phyloP scores from a whole-genome alignment of 2,797 vertebrate genomes.

The Sciaenops ocellatus region DNA sequence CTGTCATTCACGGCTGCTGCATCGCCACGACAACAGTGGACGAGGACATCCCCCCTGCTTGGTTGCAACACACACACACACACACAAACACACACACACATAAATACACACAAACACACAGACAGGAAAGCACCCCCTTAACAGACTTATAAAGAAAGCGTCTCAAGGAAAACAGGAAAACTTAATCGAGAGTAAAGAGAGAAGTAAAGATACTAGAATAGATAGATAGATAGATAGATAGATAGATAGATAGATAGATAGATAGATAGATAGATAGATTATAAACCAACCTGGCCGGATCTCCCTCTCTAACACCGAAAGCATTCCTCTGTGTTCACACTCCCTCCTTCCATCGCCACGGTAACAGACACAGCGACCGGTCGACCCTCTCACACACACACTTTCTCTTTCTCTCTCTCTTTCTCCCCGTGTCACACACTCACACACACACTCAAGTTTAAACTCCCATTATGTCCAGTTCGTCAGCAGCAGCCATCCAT shows the following conservation, averaged over 20 bases:
- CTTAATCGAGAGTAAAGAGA: background rate
- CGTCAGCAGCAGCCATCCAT: constrained; percentile 30
- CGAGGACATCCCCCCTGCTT: constrained; percentile 70
- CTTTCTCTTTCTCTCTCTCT: constrained; percentile 6
- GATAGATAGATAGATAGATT: background rate
- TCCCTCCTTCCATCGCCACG: constrained; percentile 64
- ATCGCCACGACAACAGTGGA: constrained; percentile 67
- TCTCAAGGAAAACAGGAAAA: background rate
- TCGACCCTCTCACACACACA: constrained; percentile 35
- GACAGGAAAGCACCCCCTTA: constrained; percentile 10
- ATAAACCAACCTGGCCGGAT: constrained; percentile 86
- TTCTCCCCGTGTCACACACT: background rate
- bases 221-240: constrained; percentile 17
- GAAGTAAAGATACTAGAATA: background rate
- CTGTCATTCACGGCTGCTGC: constrained; percentile 71
- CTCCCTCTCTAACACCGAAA: constrained; percentile 86
- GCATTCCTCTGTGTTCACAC: constrained; percentile 89
- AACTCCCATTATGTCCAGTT: constrained; percentile 51
- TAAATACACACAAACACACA: background rate
- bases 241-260: constrained; percentile 23
- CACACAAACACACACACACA: constrained; percentile 18
- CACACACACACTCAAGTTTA: constrained; percentile 38
- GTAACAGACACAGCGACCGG: constrained; percentile 72
- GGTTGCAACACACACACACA: constrained; percentile 43
- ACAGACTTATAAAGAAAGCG: constrained; percentile 4